phyloP scores from a whole-genome alignment of 2,113 vertebrate species.

The Caranx ignobilis region DNA sequence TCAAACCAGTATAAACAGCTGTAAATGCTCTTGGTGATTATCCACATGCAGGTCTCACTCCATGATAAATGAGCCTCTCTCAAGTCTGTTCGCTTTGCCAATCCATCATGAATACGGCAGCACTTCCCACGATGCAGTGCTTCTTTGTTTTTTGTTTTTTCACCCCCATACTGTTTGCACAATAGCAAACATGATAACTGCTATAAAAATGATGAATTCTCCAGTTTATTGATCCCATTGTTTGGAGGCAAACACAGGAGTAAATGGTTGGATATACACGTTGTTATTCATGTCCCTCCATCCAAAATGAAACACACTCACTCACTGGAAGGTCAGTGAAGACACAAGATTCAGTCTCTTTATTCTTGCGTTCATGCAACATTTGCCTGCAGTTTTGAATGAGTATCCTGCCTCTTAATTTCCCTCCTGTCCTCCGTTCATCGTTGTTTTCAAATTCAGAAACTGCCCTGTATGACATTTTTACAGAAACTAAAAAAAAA shows the following conservation, averaged over 20 bases:
- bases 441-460: neutral
- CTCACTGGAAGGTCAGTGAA: too few relatives aligned
- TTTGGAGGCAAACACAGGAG: neutral
- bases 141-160: neutral
- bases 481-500: neutral
- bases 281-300: neutral
- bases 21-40: conserved; percentile 13
- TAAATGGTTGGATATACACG: neutral
- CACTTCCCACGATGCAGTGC: too few relatives aligned
- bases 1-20: neutral
- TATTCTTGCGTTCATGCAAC: too few relatives aligned
- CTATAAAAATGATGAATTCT: neutral
- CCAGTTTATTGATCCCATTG: neutral
- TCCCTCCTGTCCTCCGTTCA: neutral
- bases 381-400: neutral
- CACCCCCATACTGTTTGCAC: neutral
- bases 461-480: conserved; percentile 8
- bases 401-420: neutral
- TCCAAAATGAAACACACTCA: too few relatives aligned
- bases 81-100: conserved; percentile 1
- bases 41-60: neutral
- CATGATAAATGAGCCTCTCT: conserved; percentile 31
- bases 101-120: conserved; percentile 25
- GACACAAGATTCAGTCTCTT: too few relatives aligned
- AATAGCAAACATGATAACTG: neutral